phyloP scores from a whole-genome alignment of 2,113 vertebrate species.

The Hemichromis elongatus region DNA sequence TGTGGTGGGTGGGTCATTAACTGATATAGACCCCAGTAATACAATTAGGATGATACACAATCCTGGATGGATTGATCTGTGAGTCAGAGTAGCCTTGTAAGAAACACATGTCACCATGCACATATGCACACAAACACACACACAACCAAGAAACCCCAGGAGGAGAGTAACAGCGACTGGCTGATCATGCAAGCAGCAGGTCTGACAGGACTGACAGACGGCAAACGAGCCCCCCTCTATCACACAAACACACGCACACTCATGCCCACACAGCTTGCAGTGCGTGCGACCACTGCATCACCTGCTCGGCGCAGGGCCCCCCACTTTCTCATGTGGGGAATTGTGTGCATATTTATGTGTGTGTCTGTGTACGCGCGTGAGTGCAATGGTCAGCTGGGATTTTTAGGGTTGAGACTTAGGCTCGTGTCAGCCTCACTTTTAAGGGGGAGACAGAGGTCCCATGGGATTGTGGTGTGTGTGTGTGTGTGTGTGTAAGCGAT shows the following conservation, averaged over 20 bases:
- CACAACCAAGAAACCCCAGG: slow-evolving; percentile 47
- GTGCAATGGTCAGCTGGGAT: neutral
- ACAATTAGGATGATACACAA: slow-evolving; percentile 66
- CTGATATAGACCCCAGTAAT: slow-evolving; percentile 54
- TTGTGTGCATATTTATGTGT: slow-evolving; percentile 42
- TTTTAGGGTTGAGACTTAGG: slow-evolving; percentile 40
- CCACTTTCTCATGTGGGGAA: slow-evolving; percentile 5
- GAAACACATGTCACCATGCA: neutral
- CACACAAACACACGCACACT: neutral
- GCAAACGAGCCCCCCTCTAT: slow-evolving; percentile 18
- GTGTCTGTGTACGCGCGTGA: slow-evolving; percentile 9
- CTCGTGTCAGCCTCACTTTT: slow-evolving; percentile 71
- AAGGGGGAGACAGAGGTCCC: slow-evolving; percentile 44
- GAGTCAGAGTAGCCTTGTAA: slow-evolving; percentile 19
- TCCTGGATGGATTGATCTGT: slow-evolving; percentile 69
- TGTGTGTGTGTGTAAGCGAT: slow-evolving; percentile 17
- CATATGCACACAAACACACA: neutral
- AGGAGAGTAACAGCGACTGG: slow-evolving; percentile 46
- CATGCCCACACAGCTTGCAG: neutral
- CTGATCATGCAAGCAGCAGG: slow-evolving; percentile 53
- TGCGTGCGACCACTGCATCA: slow-evolving; percentile 50
- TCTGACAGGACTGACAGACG: slow-evolving; percentile 57
- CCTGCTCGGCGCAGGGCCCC: slow-evolving; percentile 67
- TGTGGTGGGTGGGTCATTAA: slow-evolving; percentile 1
- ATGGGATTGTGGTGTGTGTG: slow-evolving; percentile 60